These are phyloP conservation scores for Ophthalmolycus amberensis DNA, from an alignment of 2,113 vertebrate species.

Conservation along the genomic window DNA sequence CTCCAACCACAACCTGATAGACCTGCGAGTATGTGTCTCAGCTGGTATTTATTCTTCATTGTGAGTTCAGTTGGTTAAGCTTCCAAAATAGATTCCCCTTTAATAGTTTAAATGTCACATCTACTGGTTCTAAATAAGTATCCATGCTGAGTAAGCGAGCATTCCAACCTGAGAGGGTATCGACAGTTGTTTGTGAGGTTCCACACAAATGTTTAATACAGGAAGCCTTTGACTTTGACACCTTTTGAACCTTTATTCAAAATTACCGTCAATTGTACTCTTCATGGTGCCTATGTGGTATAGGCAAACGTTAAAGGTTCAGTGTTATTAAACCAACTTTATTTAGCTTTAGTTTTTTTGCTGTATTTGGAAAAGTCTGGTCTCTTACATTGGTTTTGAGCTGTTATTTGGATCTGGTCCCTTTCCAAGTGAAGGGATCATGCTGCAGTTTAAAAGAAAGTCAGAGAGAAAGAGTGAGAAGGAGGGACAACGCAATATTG, in stretches of 20 bases:
- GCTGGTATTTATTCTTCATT: slow-evolving; percentile 42
- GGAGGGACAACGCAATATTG: slow-evolving; percentile 69
- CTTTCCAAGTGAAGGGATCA: slow-evolving; percentile 81
- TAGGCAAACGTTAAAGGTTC: slow-evolving; percentile 35
- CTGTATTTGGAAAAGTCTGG: slow-evolving; percentile 74
- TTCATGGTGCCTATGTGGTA: slow-evolving; percentile 32
- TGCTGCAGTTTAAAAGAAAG: slow-evolving; percentile 83
- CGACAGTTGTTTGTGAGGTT: slow-evolving; percentile 27
- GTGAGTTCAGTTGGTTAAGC: slow-evolving; percentile 30
- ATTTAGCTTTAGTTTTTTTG: slow-evolving; percentile 58
- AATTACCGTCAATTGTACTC: slow-evolving; percentile 23
- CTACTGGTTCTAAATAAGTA: slow-evolving; percentile 9
- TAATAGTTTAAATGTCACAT: slow-evolving; percentile 44
- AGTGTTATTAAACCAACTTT: slow-evolving; percentile 39
- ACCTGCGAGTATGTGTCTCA: slow-evolving; percentile 43
- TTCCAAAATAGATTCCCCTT: slow-evolving; percentile 30
- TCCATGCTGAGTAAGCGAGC: slow-evolving; percentile 16
- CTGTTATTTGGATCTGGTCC: slow-evolving; percentile 82
- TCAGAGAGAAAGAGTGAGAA: slow-evolving; percentile 78
- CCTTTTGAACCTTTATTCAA: slow-evolving; percentile 10
- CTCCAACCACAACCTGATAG: slow-evolving; percentile 66
- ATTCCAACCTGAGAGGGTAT: slow-evolving; percentile 19
- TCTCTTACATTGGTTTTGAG: slow-evolving; percentile 83
- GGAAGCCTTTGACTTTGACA: slow-evolving; percentile 20
- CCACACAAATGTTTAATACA: slow-evolving; percentile 15